A percentile compares a stretch with the other conserved stretches of the same genome.
Evolutionary conservation across 92 coral and sea anemone species (phyloP).

Genomic region (Nematostella vectensis): DNA sequence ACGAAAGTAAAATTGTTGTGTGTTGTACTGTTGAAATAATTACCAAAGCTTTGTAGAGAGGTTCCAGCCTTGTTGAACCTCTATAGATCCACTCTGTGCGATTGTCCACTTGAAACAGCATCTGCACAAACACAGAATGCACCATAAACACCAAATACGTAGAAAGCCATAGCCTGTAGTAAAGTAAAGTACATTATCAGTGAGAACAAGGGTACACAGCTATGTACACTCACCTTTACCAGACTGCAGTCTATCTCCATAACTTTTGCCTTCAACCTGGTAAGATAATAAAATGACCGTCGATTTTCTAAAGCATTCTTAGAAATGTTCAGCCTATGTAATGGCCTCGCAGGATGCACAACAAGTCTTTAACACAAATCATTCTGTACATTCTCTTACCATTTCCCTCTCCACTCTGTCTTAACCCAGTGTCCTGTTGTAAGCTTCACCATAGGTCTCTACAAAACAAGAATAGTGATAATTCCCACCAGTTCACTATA

Average conservation of each 20-base stretch:
- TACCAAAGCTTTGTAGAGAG: slow-evolving; percentile 87
- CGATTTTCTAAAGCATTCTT: too few relatives aligned
- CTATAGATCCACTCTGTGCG: slow-evolving; percentile 98
- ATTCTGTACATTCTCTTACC: slow-evolving; percentile 38
- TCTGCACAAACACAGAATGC: slow-evolving; percentile 30
- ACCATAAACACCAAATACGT: background rate
- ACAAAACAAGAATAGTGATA: background rate
- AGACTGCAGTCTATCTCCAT: slow-evolving; percentile 82
- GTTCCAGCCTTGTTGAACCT: slow-evolving; percentile 92
- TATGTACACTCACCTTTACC: slow-evolving; percentile 69
- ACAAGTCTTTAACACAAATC: too few relatives aligned
- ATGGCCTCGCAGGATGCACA: too few relatives aligned
- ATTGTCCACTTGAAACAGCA: slow-evolving; percentile 93
- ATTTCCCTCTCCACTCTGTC: slow-evolving; percentile 96
- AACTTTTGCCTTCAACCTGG: slow-evolving; percentile 89
- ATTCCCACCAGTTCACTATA: too few relatives aligned
- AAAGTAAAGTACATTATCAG: background rate
- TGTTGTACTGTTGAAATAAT: slow-evolving; percentile 2
- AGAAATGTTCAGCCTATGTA: too few relatives aligned
- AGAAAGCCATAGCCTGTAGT: background rate
- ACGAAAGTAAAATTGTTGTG: too few relatives aligned
- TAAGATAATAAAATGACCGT: slow-evolving; percentile 4
- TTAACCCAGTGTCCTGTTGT: slow-evolving; percentile 80
- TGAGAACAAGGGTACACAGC: background rate
- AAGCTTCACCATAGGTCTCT: slow-evolving; percentile 94